These are phyloP conservation scores for Stomatorhinus ivindoensis DNA, from an alignment of 2,113 vertebrate genomes.

Conservation along the genomic window DNA sequence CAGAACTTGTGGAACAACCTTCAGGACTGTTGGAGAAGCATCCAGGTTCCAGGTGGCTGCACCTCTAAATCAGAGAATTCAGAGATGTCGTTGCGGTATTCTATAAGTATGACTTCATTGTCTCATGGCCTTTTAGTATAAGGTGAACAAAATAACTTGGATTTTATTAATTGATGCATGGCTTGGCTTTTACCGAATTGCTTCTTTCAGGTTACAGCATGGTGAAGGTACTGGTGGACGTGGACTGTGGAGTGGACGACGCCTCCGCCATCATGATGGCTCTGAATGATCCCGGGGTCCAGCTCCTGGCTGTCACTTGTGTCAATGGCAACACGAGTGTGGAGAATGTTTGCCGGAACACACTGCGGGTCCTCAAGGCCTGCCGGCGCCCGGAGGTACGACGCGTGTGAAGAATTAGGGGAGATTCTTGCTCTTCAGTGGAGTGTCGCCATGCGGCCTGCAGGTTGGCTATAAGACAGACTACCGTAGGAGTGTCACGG, in stretches of 20 bases:
- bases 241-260: constrained; percentile 65
- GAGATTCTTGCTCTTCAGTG: background rate
- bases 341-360: constrained; percentile 65
- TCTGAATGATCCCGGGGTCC: constrained; percentile 49
- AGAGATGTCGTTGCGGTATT: background rate
- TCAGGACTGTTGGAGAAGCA: background rate
- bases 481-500: background rate
- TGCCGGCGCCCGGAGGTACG: constrained; percentile 53
- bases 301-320: constrained; percentile 61
- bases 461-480: background rate
- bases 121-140: background rate
- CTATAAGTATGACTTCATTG: background rate
- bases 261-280: constrained; percentile 66
- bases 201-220: constrained; percentile 37
- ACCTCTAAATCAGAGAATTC: background rate
- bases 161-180: background rate
- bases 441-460: background rate
- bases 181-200: background rate
- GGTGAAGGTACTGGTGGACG: constrained; percentile 59
- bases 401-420: background rate
- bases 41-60: background rate
- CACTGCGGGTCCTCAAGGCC: constrained; percentile 54
- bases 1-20: background rate
- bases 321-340: constrained; percentile 61
- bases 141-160: background rate